Conservation (phyloP, 2,888 invertebrate species). For the Apocheima hispidaria region DNA sequence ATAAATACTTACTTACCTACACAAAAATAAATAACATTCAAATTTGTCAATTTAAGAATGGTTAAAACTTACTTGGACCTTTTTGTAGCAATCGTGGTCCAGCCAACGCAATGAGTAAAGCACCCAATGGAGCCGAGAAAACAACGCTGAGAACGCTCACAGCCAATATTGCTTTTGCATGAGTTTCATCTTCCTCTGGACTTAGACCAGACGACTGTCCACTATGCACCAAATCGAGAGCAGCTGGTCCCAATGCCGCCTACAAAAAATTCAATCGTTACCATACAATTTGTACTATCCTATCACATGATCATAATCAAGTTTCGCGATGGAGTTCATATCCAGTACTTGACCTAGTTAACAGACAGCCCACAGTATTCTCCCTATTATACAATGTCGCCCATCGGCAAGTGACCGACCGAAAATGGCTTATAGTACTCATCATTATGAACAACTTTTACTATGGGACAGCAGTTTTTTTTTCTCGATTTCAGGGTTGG, state of each 20-base stretch:
- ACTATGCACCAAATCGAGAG: conserved; percentile 83
- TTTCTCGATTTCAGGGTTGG: no score
- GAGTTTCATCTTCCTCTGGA: conserved; percentile 71
- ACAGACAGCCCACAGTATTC: no score
- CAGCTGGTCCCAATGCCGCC: conserved; percentile 91
- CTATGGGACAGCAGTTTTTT: no score
- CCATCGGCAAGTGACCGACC: no score
- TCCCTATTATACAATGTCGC: no score
- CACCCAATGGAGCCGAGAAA: conserved; percentile 90
- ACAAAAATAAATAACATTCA: no score
- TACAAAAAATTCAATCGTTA: conserved; percentile 53
- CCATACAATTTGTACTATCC: not conserved
- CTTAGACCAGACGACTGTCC: conserved; percentile 72
- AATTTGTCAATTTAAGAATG: not conserved
- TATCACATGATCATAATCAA: not conserved
- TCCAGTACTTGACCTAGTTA: conserved; percentile 3
- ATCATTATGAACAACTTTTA: no score
- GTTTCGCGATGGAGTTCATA: not conserved
- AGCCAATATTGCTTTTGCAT: conserved; percentile 88
- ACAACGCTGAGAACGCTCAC: conserved; percentile 91
- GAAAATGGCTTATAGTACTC: no score
- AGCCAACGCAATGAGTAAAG: conserved; percentile 88
- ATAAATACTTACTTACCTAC: no score
- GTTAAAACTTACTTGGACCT: conserved; percentile 56
- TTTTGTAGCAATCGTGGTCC: conserved; percentile 86